phyloP scores from a whole-genome alignment of 2,888 invertebrate genomes.

The Hesperia comma region DNA sequence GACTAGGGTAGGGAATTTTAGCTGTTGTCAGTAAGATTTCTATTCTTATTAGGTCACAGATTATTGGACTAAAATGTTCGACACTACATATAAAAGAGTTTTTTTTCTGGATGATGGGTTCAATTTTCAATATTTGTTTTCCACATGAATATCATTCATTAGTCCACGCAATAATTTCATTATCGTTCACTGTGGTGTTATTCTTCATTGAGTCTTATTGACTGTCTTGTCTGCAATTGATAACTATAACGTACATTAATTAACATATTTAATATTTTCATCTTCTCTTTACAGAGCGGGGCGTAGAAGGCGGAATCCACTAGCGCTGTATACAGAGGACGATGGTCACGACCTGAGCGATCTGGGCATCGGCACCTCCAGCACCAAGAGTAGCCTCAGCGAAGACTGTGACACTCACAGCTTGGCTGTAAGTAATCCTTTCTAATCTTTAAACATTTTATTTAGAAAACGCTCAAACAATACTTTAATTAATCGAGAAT shows the following conservation, averaged over 20 bases:
- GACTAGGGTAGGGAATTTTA: no score
- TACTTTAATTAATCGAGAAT: not conserved
- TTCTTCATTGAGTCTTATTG: no score
- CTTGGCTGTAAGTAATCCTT: conserved; percentile 80
- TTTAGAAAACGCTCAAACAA: not conserved
- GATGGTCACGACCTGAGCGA: conserved; percentile 93
- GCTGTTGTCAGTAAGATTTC: no score
- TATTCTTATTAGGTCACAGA: no score
- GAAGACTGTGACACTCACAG: conserved; percentile 87
- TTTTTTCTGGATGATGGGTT: no score
- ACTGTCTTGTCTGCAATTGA: no score
- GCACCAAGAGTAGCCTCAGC: conserved; percentile 86
- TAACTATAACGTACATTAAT: not conserved
- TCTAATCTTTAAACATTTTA: conserved; percentile 1
- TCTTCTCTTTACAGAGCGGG: conserved; percentile 67
- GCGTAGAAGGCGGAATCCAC: conserved; percentile 79
- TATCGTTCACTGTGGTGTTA: no score
- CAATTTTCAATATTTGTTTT: no score
- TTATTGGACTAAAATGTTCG: no score
- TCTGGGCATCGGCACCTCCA: conserved; percentile 89
- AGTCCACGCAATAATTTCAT: no score
- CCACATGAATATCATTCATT: no score
- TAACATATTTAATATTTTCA: not conserved
- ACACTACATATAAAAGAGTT: no score
- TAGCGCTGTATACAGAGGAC: conserved; percentile 91